Evolutionary conservation across 1,140 invertebrate genomes (phyloP), one percentile per base, ranked within the genome.

Genomic region (Condylostylus longicornis): DNA sequence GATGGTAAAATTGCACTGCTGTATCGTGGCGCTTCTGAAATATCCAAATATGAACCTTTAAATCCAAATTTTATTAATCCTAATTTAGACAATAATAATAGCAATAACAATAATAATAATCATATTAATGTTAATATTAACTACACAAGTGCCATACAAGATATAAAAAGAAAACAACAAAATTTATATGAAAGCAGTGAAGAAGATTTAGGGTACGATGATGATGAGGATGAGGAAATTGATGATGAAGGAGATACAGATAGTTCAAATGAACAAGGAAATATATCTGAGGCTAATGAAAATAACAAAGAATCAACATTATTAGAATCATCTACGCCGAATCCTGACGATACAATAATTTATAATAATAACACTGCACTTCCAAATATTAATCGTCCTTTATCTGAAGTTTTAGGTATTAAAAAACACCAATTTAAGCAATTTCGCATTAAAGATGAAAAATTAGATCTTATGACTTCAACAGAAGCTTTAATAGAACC

Each of bases 1-100:
- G 58, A 61, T 54, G 58, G 58, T 48, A 61, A 61, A 54, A 55
- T 61, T 48, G 58, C 58, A 35, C 57, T 61, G 48, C 55, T 61
- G 46, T 60, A 60, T 37, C 58, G 58, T 35, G 58, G 58, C 39
- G 57, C 56, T 44, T 61, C 55, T 43, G 58, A 55, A 48, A 59
- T 50, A 35, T 51, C 54, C 35, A 61, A 61, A 49, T 58, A 60
- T 45, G 58, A 61, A 44, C 57, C 57, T 20, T 57, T 28, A 42
- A 38, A 34, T 12, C n/a, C 22, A 27, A 37, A 13, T 27, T 12
- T 13, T 25, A 22, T 25, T 18, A 37, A 14, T 29, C 18, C 5
- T 30, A 19, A 8, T 18, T 8, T 7, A 22, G 7, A 5, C 8
- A 31, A 31, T 31, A 20, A 2, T 13, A 18, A 38, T 22, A 31